Conservation (phyloP, 2,113 vertebrate species). For the Hemibagrus wyckioides region DNA sequence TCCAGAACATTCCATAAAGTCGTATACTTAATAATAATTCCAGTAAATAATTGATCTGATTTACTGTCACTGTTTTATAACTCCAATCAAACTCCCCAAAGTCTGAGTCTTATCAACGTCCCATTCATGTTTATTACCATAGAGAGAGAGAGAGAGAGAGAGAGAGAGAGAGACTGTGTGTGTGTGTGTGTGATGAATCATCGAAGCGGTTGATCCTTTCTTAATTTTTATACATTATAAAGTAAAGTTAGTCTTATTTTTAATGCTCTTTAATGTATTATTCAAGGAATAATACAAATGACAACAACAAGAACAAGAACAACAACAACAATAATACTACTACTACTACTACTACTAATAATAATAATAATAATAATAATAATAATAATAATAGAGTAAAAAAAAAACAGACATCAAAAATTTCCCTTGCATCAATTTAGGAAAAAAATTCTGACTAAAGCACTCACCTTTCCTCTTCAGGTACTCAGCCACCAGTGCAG, state of each 20-base stretch:
- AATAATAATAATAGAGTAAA: no score
- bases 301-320: no score
- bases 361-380: no score
- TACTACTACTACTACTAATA: no score
- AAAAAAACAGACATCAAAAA: no score
- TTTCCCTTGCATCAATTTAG: background rate
- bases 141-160: background rate
- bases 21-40: background rate
- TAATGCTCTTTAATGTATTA: no score
- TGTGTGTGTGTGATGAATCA: background rate
- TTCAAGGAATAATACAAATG: no score
- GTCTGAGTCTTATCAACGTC: background rate
- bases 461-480: slow-evolving; percentile 91
- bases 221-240: no score
- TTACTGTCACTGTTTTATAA: background rate
- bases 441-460: background rate
- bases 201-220: no score
- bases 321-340: no score
- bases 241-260: no score
- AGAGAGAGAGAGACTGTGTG: background rate
- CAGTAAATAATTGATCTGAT: background rate
- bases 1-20: background rate
- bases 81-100: background rate
- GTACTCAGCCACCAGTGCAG: slow-evolving; percentile 95
- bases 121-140: background rate